A percentile compares a stretch with the other conserved stretches of the same genome.
phyloP scores from a whole-genome alignment of 2,888 invertebrate genomes.

The Sesamia inferens region DNA sequence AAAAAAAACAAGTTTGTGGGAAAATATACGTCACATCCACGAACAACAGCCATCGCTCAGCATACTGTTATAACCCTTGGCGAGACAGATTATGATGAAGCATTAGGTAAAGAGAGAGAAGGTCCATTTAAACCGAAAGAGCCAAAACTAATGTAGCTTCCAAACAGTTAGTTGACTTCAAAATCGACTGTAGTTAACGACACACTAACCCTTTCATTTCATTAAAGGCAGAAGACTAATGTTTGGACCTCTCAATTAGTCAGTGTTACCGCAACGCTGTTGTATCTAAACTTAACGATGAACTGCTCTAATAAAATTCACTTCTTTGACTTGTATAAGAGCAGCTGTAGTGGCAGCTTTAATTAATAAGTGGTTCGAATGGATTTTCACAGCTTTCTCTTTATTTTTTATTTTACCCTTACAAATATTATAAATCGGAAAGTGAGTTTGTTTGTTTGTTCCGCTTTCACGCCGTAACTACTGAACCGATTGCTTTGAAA shows the following conservation, averaged over 20 bases:
- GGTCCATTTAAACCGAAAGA: background rate
- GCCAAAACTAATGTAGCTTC: constrained; percentile 4
- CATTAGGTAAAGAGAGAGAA: background rate
- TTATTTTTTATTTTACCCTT: too few relatives aligned
- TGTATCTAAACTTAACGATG: constrained; percentile 52
- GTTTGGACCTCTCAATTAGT: constrained; percentile 59
- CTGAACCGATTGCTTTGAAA: too few relatives aligned
- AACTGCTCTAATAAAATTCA: constrained; percentile 38
- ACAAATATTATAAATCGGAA: too few relatives aligned
- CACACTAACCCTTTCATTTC: constrained; percentile 61
- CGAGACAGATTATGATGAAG: background rate
- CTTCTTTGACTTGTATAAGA: constrained; percentile 20
- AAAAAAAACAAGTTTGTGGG: background rate
- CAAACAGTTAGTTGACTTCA: constrained; percentile 22
- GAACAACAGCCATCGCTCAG: background rate
- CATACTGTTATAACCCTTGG: background rate
- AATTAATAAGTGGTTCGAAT: background rate
- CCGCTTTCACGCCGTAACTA: too few relatives aligned
- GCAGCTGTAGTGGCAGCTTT: constrained; percentile 13
- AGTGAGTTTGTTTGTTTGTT: too few relatives aligned
- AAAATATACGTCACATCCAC: background rate
- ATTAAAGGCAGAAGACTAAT: constrained; percentile 57
- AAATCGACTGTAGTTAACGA: constrained; percentile 47
- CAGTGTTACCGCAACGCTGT: constrained; percentile 54
- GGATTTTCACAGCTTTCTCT: background rate